Percentiles rank a stretch among this genome's conserved stretches.
Conservation (phyloP, 2,797 vertebrate species). For the Oreonectes daqikongensis region DNA sequence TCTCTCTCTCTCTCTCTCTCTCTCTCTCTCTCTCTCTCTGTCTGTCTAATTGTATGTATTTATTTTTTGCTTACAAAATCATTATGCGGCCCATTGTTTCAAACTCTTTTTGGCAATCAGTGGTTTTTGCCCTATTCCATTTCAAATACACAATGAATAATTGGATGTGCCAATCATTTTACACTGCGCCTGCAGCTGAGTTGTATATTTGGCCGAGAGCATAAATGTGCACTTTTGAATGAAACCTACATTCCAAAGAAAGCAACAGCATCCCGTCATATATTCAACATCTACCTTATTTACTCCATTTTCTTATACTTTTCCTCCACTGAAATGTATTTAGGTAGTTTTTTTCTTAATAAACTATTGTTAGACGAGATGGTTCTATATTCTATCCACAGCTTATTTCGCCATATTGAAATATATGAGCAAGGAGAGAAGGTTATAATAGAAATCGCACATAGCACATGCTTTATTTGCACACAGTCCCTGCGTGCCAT, state of each 20-base stretch:
- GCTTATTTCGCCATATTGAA: conserved; percentile 6
- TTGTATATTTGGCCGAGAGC: conserved; percentile 17
- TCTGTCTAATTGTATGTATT: conserved; percentile 1
- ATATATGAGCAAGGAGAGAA: neutral
- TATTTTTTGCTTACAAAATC: conserved; percentile 23
- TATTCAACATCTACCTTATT: neutral
- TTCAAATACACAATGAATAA: conserved; percentile 45
- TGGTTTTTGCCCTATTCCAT: conserved; percentile 30
- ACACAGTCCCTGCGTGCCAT: conserved; percentile 19
- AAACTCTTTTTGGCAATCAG: conserved; percentile 46
- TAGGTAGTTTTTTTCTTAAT: neutral
- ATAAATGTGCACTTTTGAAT: conserved; percentile 12
- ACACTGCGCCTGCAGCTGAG: conserved; percentile 7
- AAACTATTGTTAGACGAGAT: neutral
- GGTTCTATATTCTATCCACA: neutral
- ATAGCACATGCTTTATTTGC: neutral
- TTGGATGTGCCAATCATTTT: conserved; percentile 53
- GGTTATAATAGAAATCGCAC: neutral
- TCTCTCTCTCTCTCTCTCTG: neutral
- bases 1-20: no score
- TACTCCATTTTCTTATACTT: neutral
- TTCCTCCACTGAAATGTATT: neutral
- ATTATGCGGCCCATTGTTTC: conserved; percentile 39
- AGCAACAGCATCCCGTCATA: neutral
- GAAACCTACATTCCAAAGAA: neutral